These are phyloP conservation scores for Ramphastos sulfuratus DNA, from an alignment of 2,113 vertebrate species.

Conservation along the genomic window DNA sequence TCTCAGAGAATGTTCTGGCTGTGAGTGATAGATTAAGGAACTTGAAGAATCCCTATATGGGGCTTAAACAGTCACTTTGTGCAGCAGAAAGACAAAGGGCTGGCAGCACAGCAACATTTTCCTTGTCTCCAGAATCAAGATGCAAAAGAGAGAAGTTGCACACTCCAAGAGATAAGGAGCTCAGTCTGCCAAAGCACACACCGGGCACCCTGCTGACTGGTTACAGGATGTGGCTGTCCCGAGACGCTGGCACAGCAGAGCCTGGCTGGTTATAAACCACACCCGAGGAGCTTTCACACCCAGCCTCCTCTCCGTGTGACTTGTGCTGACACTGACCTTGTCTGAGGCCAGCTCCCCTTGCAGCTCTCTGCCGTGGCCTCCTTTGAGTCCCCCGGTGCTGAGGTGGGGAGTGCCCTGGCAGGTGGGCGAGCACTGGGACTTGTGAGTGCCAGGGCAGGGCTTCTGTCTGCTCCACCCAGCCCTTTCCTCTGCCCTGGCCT, in stretches of 20 bases:
- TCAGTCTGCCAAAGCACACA: slow-evolving; percentile 26
- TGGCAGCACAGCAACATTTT: not conserved
- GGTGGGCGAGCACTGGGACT: not conserved
- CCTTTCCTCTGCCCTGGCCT: not conserved
- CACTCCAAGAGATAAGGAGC: slow-evolving; percentile 18
- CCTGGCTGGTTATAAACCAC: slow-evolving; percentile 7
- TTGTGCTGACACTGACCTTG: not conserved
- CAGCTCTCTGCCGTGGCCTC: not conserved
- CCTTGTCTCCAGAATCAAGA: not conserved
- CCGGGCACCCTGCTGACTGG: not conserved
- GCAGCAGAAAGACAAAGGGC: not conserved
- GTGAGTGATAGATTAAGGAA: slow-evolving; percentile 25
- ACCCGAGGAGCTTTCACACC: not conserved
- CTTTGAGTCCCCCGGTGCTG: not conserved
- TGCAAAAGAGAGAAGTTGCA: not conserved
- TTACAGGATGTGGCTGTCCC: slow-evolving; percentile 38
- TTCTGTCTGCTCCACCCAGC: not conserved
- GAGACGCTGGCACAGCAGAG: not conserved
- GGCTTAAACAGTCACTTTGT: slow-evolving; percentile 31
- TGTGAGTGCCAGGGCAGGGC: not conserved
- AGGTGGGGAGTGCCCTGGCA: not conserved
- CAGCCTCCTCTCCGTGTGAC: not conserved
- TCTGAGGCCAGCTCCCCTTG: not conserved
- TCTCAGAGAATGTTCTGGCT: slow-evolving; percentile 35
- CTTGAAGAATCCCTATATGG: slow-evolving; percentile 34